Percentiles rank a stretch among this genome's conserved stretches.
These are phyloP conservation scores for Macrotis lagotis DNA, from an alignment of 2,113 vertebrate genomes.

Conservation along the genomic window DNA sequence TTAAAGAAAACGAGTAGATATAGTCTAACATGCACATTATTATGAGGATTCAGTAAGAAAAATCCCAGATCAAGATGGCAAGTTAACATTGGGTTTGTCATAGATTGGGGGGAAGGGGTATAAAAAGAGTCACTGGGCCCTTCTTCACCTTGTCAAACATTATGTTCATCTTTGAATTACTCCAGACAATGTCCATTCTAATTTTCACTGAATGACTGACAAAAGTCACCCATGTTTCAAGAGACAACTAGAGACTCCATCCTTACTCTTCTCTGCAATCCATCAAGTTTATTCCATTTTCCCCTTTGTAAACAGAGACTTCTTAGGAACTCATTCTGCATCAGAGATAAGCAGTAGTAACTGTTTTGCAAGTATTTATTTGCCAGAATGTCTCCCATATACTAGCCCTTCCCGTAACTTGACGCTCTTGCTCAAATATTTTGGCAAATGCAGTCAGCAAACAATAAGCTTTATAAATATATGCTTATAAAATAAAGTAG, in stretches of 20 bases:
- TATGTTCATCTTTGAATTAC: conserved; percentile 23
- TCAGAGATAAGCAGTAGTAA: background rate
- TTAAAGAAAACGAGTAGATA: background rate
- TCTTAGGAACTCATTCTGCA: conserved; percentile 42
- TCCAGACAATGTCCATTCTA: background rate
- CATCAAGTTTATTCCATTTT: background rate
- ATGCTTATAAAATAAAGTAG: conserved; percentile 64
- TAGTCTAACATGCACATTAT: background rate
- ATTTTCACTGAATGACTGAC: conserved; percentile 20
- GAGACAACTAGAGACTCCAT: background rate
- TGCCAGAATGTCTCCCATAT: conserved; percentile 39
- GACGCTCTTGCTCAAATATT: conserved; percentile 52
- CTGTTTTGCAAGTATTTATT: background rate
- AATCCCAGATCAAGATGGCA: background rate
- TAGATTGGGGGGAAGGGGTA: background rate
- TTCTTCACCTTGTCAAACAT: background rate
- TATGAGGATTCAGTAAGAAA: background rate
- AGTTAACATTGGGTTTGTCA: background rate
- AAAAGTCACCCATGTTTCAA: background rate
- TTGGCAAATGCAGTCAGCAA: conserved; percentile 59
- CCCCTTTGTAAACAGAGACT: conserved; percentile 17
- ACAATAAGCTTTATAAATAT: conserved; percentile 41
- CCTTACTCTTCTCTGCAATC: background rate
- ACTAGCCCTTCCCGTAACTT: conserved; percentile 11
- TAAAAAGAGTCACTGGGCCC: background rate